Conservation (phyloP, 1,140 invertebrate species). For the Zaprionus gabonicus region DNA sequence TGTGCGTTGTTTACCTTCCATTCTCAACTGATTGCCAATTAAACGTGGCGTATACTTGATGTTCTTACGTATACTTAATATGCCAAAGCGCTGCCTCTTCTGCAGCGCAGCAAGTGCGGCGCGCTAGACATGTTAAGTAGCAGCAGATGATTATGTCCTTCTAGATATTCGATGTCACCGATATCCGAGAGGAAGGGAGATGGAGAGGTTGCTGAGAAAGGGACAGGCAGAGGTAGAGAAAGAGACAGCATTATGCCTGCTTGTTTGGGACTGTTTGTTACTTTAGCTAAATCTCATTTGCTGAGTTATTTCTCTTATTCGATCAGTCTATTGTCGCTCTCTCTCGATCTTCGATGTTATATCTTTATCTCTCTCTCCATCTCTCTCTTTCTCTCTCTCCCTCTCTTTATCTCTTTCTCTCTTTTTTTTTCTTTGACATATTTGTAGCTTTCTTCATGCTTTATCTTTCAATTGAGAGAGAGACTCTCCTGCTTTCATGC, state of each 20-base stretch:
- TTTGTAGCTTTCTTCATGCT: not conserved
- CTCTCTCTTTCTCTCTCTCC: not conserved
- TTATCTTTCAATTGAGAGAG: not conserved
- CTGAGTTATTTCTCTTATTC: not conserved
- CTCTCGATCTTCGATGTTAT: too few species aligned
- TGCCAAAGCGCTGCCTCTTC: not conserved
- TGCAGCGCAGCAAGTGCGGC: not conserved
- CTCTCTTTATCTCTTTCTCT: not conserved
- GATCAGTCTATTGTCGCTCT: not conserved
- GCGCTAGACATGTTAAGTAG: constrained; percentile 1
- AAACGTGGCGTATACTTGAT: constrained; percentile 22
- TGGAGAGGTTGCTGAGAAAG: too few species aligned
- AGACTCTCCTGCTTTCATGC: not conserved
- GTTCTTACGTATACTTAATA: constrained; percentile 16
- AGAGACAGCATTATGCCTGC: too few species aligned
- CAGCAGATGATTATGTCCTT: not conserved
- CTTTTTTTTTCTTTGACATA: not conserved
- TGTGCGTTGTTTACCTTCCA: not conserved
- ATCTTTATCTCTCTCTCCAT: too few species aligned
- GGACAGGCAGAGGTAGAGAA: too few species aligned
- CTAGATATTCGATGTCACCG: not conserved
- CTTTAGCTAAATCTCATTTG: not conserved
- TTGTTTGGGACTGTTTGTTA: not conserved
- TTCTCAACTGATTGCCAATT: not conserved
- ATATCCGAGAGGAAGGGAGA: not conserved